phyloP scores from a whole-genome alignment of 2,797 vertebrate species.

The Sebastes jordani region DNA sequence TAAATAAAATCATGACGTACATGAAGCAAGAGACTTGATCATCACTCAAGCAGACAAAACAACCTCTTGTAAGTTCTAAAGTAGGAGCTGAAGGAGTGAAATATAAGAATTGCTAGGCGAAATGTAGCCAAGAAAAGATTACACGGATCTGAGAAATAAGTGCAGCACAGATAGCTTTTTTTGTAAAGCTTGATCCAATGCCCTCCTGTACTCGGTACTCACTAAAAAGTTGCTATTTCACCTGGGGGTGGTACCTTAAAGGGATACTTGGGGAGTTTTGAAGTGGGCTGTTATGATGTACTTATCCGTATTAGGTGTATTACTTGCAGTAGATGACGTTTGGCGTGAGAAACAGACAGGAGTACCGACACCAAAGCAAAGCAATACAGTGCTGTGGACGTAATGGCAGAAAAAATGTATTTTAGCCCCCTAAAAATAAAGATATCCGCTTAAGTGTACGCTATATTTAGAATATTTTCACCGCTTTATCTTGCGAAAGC shows the following conservation, averaged over 20 bases:
- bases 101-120: neutral
- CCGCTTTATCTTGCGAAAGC: no score
- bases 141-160: neutral
- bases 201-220: neutral
- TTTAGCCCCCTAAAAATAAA: no score
- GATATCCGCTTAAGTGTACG: no score
- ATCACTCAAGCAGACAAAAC: neutral
- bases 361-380: no score
- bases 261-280: no score
- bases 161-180: neutral
- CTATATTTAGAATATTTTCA: no score
- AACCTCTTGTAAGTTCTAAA: neutral
- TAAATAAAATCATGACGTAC: neutral
- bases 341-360: no score
- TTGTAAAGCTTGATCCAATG: neutral
- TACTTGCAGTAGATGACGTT: no score
- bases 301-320: no score
- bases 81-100: neutral
- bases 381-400: no score
- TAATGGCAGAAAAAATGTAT: fast-evolving
- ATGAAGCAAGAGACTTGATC: neutral
- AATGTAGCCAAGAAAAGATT: neutral
- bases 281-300: no score
- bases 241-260: no score
- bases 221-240: neutral